Percentiles rank a stretch among this genome's conserved stretches.
Evolutionary conservation across 2,797 vertebrate species (phyloP).

Genomic region (Diplodus puntazzo): DNA sequence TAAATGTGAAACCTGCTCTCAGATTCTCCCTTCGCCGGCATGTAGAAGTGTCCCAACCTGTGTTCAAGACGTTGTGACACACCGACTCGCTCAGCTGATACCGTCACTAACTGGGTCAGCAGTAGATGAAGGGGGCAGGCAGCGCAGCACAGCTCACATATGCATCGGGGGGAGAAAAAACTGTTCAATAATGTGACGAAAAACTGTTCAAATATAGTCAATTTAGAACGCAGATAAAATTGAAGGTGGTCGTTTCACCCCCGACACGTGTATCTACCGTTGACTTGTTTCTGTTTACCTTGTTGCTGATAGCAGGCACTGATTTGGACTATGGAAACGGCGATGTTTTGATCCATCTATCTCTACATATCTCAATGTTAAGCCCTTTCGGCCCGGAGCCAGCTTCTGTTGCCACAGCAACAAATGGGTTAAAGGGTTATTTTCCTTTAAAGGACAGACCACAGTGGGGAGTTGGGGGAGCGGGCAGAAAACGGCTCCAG

Average conservation of each 20-base stretch:
- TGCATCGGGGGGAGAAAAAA: background rate
- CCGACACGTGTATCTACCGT: constrained; percentile 29
- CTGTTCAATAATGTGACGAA: background rate
- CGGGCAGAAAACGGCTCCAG: constrained; percentile 52
- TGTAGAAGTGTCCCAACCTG: background rate
- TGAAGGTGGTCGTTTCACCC: background rate
- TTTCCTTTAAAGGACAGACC: constrained; percentile 68
- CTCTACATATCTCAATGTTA: constrained; percentile 53
- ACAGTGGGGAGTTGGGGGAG: constrained; percentile 53
- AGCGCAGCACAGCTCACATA: background rate
- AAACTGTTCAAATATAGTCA: background rate
- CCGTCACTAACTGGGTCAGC: background rate
- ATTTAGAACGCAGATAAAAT: background rate
- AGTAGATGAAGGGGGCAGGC: constrained; percentile 7
- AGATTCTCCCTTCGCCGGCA: background rate
- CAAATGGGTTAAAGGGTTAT: constrained; percentile 72
- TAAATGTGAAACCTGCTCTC: background rate
- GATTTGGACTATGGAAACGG: constrained; percentile 32
- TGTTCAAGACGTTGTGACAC: background rate
- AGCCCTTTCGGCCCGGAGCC: constrained; percentile 55
- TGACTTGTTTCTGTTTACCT: constrained; percentile 36
- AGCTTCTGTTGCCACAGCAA: constrained; percentile 76
- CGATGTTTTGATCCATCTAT: constrained; percentile 51
- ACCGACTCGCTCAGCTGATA: constrained; percentile 12
- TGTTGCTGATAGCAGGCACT: constrained; percentile 32